Evolutionary conservation across 2,113 vertebrate genomes (phyloP), one percentile per base, ranked within the genome.

Genomic region (Brachyistius frenatus): DNA sequence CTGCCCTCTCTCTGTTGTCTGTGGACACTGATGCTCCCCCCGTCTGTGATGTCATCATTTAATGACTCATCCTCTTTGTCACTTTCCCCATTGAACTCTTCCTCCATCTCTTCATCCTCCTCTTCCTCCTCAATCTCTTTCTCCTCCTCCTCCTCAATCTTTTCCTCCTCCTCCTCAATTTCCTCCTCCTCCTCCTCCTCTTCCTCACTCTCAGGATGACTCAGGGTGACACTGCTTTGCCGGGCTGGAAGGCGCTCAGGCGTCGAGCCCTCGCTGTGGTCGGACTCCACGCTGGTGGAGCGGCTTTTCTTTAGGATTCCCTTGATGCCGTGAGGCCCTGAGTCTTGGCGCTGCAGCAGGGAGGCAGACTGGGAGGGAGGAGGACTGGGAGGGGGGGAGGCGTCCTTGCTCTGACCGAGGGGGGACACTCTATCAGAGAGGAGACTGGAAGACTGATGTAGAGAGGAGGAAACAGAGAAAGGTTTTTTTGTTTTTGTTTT

Each of bases 261-360:
- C 16, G 60, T 7, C 0, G 75, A 81, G 30, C 54, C 52, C 47
- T 94, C 93, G 15, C 91, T 86, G 52, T 88, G 85, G 68, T 94
- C 95, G 0, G 90, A 88, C 68, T 95, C 94, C 35, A 92, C 71
- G 36, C 93, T 93, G 31, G 91, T 91, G 62, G 93, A 94, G 64
- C 91, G 93, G 81, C 91, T 91, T 73, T 94, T 95, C 88, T 95
- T 95, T 61, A 95, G 88, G 85, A 95, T 95, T 73, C 94, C 93
- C 86, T 86, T 93, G 60, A 95, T 94, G 60, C 93, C 80, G 1
- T 57, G 84, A 23, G 88, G 74, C 16, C 86, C 90, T 0, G 94
- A 94, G 87, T 93, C 92, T 68, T 93, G 94, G 49, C 87, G 90
- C 88, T 93, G 92, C 54, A 91, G 86, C 3, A 50, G 49, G 53